Evolutionary conservation across 1,140 invertebrate genomes (phyloP).

Genomic region (Catajapyx aquilonaris): DNA sequence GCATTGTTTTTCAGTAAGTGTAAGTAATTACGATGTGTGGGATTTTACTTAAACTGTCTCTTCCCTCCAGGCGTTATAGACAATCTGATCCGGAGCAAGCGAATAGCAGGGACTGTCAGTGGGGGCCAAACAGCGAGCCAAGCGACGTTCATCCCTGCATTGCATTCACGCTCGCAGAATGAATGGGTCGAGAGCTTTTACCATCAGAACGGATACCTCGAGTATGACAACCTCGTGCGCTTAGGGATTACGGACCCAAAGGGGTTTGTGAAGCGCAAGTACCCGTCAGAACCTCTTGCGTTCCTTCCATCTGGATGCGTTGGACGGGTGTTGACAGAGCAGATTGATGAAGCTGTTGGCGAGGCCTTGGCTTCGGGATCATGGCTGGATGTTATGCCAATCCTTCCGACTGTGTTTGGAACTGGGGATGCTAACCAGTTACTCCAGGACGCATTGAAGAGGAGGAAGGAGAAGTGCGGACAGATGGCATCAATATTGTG

Average conservation of each 20-base stretch:
- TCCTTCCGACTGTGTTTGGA: not conserved
- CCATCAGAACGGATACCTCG: slow-evolving; percentile 78
- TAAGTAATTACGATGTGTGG: slow-evolving; percentile 4
- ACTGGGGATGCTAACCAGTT: not conserved
- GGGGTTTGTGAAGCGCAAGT: not conserved
- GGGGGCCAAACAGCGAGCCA: slow-evolving; percentile 43
- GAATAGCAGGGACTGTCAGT: slow-evolving; percentile 53
- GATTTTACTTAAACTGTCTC: not conserved
- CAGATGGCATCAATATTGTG: not conserved
- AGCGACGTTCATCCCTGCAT: slow-evolving; percentile 66
- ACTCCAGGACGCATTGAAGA: not conserved
- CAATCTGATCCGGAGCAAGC: slow-evolving; percentile 37
- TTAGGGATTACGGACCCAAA: not conserved
- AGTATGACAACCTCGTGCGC: not conserved
- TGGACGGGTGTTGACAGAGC: not conserved
- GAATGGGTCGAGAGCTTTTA: slow-evolving; percentile 86
- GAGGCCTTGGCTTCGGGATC: not conserved
- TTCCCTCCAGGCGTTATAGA: slow-evolving; percentile 34
- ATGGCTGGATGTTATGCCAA: not conserved
- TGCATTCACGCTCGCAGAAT: slow-evolving; percentile 65
- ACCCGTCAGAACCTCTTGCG: not conserved
- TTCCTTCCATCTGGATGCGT: not conserved
- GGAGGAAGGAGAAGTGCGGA: not conserved
- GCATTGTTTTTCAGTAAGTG: slow-evolving; percentile 57
- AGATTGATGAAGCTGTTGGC: not conserved